These are phyloP conservation scores for Synanthedon andrenaeformis DNA, from an alignment of 2,888 invertebrate genomes.

Conservation along the genomic window DNA sequence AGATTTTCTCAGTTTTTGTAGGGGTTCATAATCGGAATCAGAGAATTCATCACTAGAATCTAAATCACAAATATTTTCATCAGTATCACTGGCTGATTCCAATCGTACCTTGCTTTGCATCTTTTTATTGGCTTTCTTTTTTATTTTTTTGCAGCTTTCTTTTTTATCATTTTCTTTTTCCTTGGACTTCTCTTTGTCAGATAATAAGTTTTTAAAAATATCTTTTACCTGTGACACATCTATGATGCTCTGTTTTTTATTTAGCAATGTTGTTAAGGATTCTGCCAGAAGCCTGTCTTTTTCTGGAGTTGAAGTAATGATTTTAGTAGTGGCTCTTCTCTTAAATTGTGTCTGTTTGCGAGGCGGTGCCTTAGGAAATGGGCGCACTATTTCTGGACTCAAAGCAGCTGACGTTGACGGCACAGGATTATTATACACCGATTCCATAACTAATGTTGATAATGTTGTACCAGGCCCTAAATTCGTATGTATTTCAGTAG, in stretches of 20 bases:
- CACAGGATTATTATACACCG: neutral
- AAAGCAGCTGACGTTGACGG: neutral
- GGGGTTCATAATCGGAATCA: neutral
- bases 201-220: too few species aligned
- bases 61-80: neutral
- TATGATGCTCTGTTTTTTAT: neutral
- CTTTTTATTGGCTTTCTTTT: neutral
- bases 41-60: neutral
- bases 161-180: neutral
- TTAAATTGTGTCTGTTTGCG: neutral
- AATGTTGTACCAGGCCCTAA: neutral
- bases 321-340: neutral
- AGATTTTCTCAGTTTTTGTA: neutral
- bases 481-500: neutral
- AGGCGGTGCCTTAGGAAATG: too few species aligned
- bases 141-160: too few species aligned
- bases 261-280: neutral
- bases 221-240: too few species aligned
- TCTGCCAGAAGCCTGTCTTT: neutral
- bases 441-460: neutral
- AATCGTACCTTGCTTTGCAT: neutral
- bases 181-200: too few species aligned
- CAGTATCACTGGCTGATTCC: neutral
- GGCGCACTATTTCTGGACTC: too few species aligned
- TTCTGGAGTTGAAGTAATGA: neutral